These are phyloP conservation scores for Apomyelois bistriatella DNA, from an alignment of 2,888 invertebrate genomes.

Conservation along the genomic window DNA sequence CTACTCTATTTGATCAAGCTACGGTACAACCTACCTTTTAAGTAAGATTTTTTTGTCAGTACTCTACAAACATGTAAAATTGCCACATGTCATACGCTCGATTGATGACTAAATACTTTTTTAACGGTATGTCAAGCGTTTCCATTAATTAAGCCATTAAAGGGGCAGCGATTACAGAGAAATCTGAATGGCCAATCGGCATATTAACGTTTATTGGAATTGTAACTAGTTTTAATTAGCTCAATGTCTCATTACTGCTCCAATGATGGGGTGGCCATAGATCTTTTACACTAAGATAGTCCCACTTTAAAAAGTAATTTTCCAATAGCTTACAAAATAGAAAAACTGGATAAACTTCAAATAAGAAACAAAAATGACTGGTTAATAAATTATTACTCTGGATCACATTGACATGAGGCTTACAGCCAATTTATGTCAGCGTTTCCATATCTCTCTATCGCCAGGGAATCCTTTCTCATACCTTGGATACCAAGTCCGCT, in stretches of 20 bases:
- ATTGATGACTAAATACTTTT: background rate
- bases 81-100: background rate
- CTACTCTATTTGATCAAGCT: no score
- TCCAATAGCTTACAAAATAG: no score
- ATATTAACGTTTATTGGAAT: conserved; percentile 7
- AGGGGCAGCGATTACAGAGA: conserved; percentile 6
- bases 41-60: background rate
- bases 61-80: background rate
- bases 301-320: no score
- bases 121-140: background rate
- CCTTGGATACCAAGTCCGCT: no score
- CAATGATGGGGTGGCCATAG: background rate
- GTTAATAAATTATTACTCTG: no score
- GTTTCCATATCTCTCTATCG: no score
- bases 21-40: background rate
- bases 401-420: no score
- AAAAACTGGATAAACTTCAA: no score
- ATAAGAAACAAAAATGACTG: no score
- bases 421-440: no score
- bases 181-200: conserved; percentile 5
- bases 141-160: conserved; percentile 9
- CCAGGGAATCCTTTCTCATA: no score
- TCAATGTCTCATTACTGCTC: conserved; percentile 11
- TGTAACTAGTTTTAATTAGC: conserved; percentile 12
- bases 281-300: background rate